Conservation (phyloP, 2,113 vertebrate genomes). For the Oreochromis spilurus region DNA sequence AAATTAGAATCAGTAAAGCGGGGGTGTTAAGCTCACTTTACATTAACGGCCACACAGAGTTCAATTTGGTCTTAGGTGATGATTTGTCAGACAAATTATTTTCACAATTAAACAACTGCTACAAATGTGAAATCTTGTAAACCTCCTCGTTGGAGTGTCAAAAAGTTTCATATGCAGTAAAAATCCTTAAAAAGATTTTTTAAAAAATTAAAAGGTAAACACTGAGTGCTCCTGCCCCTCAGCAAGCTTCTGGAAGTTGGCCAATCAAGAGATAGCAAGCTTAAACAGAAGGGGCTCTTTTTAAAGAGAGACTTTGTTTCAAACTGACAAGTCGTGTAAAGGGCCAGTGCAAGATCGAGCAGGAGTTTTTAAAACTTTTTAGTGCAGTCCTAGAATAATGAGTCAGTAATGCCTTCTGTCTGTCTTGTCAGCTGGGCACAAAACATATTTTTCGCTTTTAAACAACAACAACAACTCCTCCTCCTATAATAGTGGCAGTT, state of each 20-base stretch:
- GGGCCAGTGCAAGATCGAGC: accelerated
- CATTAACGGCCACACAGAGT: neutral
- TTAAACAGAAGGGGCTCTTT: neutral
- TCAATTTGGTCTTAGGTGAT: neutral
- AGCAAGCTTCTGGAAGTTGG: neutral
- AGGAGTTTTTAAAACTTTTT: neutral
- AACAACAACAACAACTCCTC: neutral
- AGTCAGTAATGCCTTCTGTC: neutral
- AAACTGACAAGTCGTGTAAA: neutral
- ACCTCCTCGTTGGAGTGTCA: accelerated
- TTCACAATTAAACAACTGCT: neutral
- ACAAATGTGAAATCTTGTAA: accelerated
- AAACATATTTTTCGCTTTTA: neutral
- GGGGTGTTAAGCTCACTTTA: neutral
- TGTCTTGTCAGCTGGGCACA: neutral
- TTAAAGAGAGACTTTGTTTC: neutral
- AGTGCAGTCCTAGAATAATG: neutral
- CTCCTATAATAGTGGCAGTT: neutral
- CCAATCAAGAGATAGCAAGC: neutral
- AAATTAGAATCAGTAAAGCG: neutral
- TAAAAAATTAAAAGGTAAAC: neutral
- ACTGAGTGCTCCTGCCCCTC: neutral
- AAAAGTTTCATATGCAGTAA: neutral
- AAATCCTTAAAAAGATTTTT: neutral
- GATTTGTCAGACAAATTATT: neutral